Evolutionary conservation across 2,113 vertebrate species (phyloP), one percentile per base, ranked within the genome.

Genomic region (Oncorhynchus gorbuscha): DNA sequence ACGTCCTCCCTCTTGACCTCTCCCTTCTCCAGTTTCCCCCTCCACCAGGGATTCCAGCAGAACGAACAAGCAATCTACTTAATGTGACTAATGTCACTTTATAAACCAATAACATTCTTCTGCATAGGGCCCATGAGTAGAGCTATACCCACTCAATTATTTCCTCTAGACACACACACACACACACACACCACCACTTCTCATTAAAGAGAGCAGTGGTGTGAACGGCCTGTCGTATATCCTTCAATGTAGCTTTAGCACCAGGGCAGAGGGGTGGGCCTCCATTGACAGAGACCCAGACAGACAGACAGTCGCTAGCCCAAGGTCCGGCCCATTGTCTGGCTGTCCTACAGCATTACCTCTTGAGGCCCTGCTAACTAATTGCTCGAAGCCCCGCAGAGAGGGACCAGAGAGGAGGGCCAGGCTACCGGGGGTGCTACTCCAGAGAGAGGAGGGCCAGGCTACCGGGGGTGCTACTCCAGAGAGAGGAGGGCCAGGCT

Each of bases 261-360:
- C 67, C 67, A 28, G 71, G 35, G 76, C 58, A 12, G 28, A 45
- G 39, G 39, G 9, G 18, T 30, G 67, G 68, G 14, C 59, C 74
- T 83, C 35, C 30, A 26, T 85, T 89, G 39, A 45, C 9, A 45
- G 39, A 45, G 39, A 45, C 3, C 39, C 8, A 39, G 89, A 87
- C 78, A 83, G 89, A 91, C 75, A 82, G 83, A 91, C 80, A 70
- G 78, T 81, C 78, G 77, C 73, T 39, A 74, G 82, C 78, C 83
- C 85, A 35, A 39, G 79, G 73, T 76, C 82, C 71, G 85, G 84
- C 82, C 71, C 91, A 89, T 93, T 93, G 91, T 94, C 82, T 85
- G 90, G 84, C 85, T 92, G 89, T 91, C 90, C 83, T 62, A 78
- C 78, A 92, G 87, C 88, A 91, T 93, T 91, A 91, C 84, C 83